A percentile compares a stretch with the other conserved stretches of the same genome.
phyloP scores from a whole-genome alignment of 1,140 invertebrate genomes.

The Piezodorus guildinii region DNA sequence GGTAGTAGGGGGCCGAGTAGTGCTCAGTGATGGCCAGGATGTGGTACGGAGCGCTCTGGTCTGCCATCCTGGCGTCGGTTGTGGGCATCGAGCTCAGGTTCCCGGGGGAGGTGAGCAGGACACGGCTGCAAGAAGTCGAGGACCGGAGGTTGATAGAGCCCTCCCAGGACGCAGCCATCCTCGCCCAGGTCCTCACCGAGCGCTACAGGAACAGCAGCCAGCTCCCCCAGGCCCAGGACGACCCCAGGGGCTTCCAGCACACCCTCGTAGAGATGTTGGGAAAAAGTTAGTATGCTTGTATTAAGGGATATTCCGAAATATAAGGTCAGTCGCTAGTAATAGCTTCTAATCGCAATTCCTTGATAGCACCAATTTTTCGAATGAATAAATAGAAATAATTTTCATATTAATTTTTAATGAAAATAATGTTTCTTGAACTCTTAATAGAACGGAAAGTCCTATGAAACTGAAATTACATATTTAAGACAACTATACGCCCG shows the following conservation, averaged over 20 bases:
- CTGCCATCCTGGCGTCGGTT: slow-evolving; percentile 8
- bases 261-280: slow-evolving; percentile 69
- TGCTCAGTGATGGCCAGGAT: slow-evolving; percentile 20
- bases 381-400: no score
- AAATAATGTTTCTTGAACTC: no score
- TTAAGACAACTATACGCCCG: no score
- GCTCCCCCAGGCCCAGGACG: slow-evolving; percentile 23
- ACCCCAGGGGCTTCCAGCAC: slow-evolving; percentile 43
- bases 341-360: no score
- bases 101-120: slow-evolving; percentile 25
- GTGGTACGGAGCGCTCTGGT: slow-evolving; percentile 10
- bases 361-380: no score
- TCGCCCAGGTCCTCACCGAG: slow-evolving; percentile 55
- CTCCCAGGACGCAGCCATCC: slow-evolving; percentile 32
- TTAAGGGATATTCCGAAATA: not conserved
- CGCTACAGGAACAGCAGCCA: slow-evolving; percentile 42
- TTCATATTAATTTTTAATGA: no score
- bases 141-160: slow-evolving; percentile 27
- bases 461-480: no score
- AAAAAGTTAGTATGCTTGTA: slow-evolving; percentile 50
- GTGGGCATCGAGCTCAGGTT: slow-evolving; percentile 24
- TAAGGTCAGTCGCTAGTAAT: no score
- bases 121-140: slow-evolving; percentile 26
- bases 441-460: no score
- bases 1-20: not conserved